Conservation (phyloP, 2,888 invertebrate genomes). For the Odontothrips loti region DNA sequence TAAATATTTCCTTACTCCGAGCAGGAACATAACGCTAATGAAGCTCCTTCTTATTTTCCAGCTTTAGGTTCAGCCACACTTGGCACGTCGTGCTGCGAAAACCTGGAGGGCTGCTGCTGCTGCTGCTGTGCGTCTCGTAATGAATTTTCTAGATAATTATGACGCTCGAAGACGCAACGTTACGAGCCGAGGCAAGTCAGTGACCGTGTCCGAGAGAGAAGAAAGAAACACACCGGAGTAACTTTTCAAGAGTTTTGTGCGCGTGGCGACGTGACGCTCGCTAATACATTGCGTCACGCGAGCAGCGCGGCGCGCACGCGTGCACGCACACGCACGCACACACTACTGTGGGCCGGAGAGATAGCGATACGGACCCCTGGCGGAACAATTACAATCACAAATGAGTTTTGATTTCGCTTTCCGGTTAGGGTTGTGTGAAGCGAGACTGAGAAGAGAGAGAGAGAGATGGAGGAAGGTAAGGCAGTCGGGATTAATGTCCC, state of each 20-base stretch:
- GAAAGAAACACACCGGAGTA: neutral
- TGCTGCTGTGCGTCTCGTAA: no score
- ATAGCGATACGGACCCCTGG: slow-evolving; percentile 6
- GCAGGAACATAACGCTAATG: no score
- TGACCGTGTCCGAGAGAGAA: no score
- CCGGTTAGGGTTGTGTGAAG: neutral
- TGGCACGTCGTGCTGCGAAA: no score
- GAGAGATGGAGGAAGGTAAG: neutral
- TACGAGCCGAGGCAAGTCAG: no score
- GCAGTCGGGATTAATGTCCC: neutral
- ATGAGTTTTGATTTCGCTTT: slow-evolving; percentile 24
- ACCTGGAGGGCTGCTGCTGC: no score
- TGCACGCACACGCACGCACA: neutral
- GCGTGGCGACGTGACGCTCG: neutral
- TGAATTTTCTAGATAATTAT: no score
- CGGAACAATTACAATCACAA: slow-evolving; percentile 25
- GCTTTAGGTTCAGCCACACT: no score
- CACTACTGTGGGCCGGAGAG: neutral
- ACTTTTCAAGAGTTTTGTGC: neutral
- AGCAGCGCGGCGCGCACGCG: neutral
- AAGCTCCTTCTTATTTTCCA: no score
- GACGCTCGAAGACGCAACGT: no score
- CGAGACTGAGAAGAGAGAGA: neutral
- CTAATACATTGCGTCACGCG: slow-evolving; percentile 6
- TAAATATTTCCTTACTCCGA: no score